Percentiles rank a stretch among this genome's conserved stretches.
Conservation (phyloP, 53 echinoderm and acorn worm genomes). For the Holothuria leucospilota region DNA sequence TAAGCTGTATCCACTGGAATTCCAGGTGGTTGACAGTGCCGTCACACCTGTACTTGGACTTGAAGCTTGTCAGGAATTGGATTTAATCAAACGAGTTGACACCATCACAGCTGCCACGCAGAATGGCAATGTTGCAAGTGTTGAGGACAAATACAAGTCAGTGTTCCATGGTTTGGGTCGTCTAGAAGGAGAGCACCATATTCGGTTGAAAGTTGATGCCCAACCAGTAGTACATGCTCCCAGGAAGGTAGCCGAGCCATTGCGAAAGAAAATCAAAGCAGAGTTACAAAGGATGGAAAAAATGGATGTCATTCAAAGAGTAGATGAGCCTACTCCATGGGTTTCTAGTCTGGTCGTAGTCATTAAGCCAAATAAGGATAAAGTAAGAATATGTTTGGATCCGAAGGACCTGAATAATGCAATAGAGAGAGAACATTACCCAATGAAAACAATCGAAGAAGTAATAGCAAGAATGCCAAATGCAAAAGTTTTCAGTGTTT, state of each 20-base stretch:
- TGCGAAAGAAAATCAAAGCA: slow-evolving; percentile 48
- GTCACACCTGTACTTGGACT: slow-evolving; percentile 33
- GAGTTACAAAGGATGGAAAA: slow-evolving; percentile 63
- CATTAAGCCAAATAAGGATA: slow-evolving; percentile 37
- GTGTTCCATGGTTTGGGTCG: slow-evolving; percentile 72
- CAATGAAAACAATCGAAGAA: too few relatives aligned
- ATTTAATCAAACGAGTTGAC: too few relatives aligned
- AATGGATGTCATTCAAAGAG: slow-evolving; percentile 53
- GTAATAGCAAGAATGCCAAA: slow-evolving; percentile 50
- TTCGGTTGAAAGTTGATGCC: too few relatives aligned
- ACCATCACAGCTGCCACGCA: not conserved
- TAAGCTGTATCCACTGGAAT: too few relatives aligned
- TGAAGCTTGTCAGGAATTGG: not conserved
- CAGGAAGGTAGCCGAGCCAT: slow-evolving; percentile 50
- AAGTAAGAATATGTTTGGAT: too few relatives aligned
- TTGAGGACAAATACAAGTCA: slow-evolving; percentile 31
- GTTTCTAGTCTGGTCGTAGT: slow-evolving; percentile 63
- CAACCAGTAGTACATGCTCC: slow-evolving; percentile 62
- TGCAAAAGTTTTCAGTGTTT: too few relatives aligned
- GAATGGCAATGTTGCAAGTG: not conserved
- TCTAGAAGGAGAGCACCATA: slow-evolving; percentile 26
- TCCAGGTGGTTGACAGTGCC: slow-evolving; percentile 49
- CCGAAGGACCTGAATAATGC: too few relatives aligned
- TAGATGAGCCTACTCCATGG: slow-evolving; percentile 53
- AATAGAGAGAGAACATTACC: too few relatives aligned